A percentile compares a stretch with the other conserved stretches of the same genome.
These are phyloP conservation scores for Leptinotarsa peninsularis DNA, from an alignment of 2,888 invertebrate genomes.

Conservation along the genomic window DNA sequence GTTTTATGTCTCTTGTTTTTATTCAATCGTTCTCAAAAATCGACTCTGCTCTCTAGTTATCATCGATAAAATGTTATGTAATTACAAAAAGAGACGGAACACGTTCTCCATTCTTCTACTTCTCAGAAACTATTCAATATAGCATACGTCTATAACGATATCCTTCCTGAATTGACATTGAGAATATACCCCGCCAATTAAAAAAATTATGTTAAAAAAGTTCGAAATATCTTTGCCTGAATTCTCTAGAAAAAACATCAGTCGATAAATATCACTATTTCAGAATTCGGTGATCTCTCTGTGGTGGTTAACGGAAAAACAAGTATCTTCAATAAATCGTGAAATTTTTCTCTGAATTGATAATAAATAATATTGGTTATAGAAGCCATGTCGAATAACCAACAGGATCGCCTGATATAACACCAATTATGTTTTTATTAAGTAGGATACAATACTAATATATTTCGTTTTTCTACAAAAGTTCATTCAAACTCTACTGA, in stretches of 20 bases:
- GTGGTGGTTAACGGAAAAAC: too few species aligned
- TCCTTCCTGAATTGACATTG: background rate
- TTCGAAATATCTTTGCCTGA: too few species aligned
- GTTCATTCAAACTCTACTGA: background rate
- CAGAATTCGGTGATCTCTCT: too few species aligned
- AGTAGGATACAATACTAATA: too few species aligned
- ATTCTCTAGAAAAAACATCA: too few species aligned
- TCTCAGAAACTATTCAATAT: slow-evolving; percentile 38
- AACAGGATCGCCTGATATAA: background rate
- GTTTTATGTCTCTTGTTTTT: background rate
- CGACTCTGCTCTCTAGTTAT: slow-evolving; percentile 10
- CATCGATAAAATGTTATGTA: slow-evolving; percentile 14
- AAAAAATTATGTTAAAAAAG: too few species aligned
- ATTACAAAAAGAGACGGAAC: slow-evolving; percentile 55
- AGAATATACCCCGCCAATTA: background rate
- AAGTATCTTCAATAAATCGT: too few species aligned
- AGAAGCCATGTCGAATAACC: background rate
- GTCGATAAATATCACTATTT: too few species aligned
- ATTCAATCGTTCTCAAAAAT: background rate
- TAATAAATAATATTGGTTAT: too few species aligned
- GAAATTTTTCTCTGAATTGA: too few species aligned
- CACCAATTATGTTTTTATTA: background rate
- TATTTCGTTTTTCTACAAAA: too few species aligned
- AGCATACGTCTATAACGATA: slow-evolving; percentile 7
- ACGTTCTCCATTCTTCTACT: slow-evolving; percentile 59